phyloP scores from a whole-genome alignment of 2,797 vertebrate genomes.

The Cossypha dichroa region DNA sequence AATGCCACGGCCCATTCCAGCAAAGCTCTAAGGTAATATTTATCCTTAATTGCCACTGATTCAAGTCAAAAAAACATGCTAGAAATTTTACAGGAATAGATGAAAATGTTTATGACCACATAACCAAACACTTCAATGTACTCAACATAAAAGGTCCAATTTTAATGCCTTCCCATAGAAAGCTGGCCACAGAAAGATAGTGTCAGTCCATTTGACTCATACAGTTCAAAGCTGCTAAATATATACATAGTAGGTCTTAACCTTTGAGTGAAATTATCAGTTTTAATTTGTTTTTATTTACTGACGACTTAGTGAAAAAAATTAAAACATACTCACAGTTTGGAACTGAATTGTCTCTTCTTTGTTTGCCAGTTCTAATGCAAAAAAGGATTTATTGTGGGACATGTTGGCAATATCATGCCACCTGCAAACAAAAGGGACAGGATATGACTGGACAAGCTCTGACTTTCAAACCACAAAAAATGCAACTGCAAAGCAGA shows the following conservation, averaged over 20 bases:
- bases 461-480: background rate
- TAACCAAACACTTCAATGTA: background rate
- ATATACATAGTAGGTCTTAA: background rate
- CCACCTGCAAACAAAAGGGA: slow-evolving; percentile 82
- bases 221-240: background rate
- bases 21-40: background rate
- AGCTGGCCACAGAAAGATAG: background rate
- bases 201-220: background rate
- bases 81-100: background rate
- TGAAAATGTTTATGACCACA: background rate
- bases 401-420: slow-evolving; percentile 98
- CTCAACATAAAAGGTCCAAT: background rate
- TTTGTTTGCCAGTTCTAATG: slow-evolving; percentile 92
- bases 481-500: background rate
- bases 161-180: background rate
- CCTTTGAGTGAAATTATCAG: background rate
- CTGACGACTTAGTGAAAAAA: background rate
- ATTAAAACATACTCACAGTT: slow-evolving; percentile 85
- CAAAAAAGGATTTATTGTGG: slow-evolving; percentile 97
- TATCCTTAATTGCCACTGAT: background rate
- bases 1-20: accelerated
- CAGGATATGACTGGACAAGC: background rate
- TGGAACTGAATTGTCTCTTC: slow-evolving; percentile 98
- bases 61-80: background rate
- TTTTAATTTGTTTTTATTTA: background rate